Conservation (phyloP, 2,113 vertebrate species). For the Equus przewalskii region DNA sequence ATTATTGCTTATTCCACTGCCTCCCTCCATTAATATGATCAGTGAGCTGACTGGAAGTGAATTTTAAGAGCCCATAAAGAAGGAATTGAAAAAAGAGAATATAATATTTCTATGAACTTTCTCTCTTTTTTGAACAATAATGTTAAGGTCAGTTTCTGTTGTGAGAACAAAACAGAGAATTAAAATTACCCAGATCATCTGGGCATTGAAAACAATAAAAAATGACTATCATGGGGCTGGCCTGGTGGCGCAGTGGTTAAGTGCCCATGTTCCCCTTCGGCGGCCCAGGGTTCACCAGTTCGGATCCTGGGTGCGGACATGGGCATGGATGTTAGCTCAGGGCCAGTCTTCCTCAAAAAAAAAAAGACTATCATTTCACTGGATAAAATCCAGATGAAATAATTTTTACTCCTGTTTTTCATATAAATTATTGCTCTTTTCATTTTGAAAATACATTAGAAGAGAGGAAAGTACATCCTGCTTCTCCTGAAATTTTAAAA, state of each 20-base stretch:
- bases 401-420: neutral
- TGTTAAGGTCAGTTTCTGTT: neutral
- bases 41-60: neutral
- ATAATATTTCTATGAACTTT: neutral
- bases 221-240: neutral
- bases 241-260: no score
- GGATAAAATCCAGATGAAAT: neutral
- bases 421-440: slow-evolving; percentile 33
- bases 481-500: neutral
- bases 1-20: neutral
- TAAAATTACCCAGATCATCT: neutral
- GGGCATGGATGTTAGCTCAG: no score
- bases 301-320: no score
- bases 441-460: slow-evolving; percentile 20
- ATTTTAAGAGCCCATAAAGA: neutral
- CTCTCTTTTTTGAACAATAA: slow-evolving; percentile 29
- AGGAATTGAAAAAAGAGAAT: neutral
- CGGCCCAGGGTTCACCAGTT: no score
- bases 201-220: neutral
- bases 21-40: neutral
- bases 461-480: neutral
- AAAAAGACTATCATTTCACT: neutral
- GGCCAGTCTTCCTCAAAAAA: neutral
- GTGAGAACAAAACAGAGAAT: slow-evolving; percentile 2
- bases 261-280: no score